Conservation (phyloP, 2,797 vertebrate genomes). For the Xerus rutilus region DNA sequence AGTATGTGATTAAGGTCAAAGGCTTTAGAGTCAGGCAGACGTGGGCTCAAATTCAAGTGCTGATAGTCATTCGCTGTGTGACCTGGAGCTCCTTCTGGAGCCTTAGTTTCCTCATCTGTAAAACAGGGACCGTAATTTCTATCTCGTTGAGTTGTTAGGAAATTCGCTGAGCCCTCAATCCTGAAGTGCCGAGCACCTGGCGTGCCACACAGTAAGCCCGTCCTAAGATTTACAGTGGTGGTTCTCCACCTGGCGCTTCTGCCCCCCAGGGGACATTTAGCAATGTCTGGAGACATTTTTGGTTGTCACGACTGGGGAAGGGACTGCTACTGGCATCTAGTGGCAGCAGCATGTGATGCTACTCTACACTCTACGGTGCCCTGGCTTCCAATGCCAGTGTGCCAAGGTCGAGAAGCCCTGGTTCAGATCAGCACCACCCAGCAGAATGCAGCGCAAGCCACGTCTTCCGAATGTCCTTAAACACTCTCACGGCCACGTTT, state of each 20-base stretch:
- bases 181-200: not conserved
- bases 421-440: accelerated
- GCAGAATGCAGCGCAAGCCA: accelerated
- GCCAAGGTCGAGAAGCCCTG: not conserved
- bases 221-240: not conserved
- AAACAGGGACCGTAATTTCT: not conserved
- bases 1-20: not conserved
- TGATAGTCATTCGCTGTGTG: not conserved
- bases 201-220: not conserved
- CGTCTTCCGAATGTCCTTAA: accelerated
- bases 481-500: not conserved
- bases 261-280: not conserved
- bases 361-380: accelerated
- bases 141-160: accelerated
- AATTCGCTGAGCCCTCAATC: not conserved
- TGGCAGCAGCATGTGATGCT: not conserved
- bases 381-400: too few species aligned
- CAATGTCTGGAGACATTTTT: not conserved
- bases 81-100: not conserved
- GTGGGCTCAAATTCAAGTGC: not conserved
- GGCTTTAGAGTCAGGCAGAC: not conserved
- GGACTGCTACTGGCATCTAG: slow-evolving; percentile 15
- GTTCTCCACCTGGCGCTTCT: not conserved
- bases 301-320: not conserved
- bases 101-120: not conserved